Percentiles rank a stretch among this genome's conserved stretches.
Evolutionary conservation across 2,888 invertebrate species (phyloP).

Genomic region (Cepaea hortensis): DNA sequence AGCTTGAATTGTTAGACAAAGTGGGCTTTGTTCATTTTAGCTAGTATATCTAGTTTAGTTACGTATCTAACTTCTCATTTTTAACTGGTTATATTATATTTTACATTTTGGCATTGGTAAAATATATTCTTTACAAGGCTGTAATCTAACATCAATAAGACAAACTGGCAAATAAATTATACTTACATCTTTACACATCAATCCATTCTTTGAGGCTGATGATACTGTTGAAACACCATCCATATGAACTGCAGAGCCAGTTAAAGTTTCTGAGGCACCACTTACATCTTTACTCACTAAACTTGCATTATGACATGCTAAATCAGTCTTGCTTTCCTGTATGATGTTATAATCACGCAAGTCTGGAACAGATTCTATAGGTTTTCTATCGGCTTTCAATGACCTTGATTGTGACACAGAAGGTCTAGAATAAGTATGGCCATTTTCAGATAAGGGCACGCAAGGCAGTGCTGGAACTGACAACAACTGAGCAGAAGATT

Average conservation of each 20-base stretch:
- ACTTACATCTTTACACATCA: slow-evolving; percentile 26
- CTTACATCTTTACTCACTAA: neutral
- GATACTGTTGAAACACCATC: neutral
- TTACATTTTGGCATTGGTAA: no score
- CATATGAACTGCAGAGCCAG: neutral
- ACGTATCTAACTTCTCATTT: no score
- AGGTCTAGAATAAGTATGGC: neutral
- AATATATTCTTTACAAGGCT: no score
- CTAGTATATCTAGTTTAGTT: no score
- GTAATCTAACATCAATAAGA: no score
- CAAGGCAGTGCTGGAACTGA: slow-evolving; percentile 5
- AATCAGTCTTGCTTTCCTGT: neutral
- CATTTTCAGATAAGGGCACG: neutral
- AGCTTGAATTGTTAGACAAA: no score
- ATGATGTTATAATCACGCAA: neutral
- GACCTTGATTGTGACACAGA: neutral
- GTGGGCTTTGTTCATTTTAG: no score
- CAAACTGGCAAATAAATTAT: neutral
- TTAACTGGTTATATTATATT: no score
- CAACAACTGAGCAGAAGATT: neutral
- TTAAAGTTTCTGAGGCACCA: neutral
- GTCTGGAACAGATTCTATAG: neutral
- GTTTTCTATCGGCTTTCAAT: neutral
- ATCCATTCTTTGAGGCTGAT: slow-evolving; percentile 1
- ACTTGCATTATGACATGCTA: neutral